Evolutionary conservation across 2,888 invertebrate species (phyloP).

Genomic region (Lasiommata megera): DNA sequence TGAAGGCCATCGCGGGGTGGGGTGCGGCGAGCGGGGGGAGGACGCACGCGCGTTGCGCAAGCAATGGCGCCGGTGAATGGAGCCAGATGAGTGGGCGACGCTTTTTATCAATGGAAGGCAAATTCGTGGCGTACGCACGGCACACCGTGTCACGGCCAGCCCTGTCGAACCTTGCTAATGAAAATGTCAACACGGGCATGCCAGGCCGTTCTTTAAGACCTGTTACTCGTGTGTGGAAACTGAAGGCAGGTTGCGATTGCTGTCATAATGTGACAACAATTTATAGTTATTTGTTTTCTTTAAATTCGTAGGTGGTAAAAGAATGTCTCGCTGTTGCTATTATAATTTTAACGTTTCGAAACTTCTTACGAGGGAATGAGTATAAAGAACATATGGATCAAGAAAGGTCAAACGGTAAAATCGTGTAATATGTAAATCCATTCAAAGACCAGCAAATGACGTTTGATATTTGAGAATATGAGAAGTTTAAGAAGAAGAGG

Average conservation of each 20-base stretch:
- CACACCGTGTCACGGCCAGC: conserved; percentile 66
- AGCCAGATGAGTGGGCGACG: conserved; percentile 63
- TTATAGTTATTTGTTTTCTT: conserved; percentile 1
- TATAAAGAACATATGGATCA: no score
- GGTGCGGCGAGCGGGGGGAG: conserved; percentile 41
- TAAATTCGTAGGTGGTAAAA: background rate
- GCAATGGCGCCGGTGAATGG: conserved; percentile 74
- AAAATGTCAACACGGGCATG: conserved; percentile 57
- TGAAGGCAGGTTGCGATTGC: conserved; percentile 16
- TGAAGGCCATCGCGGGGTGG: conserved; percentile 50
- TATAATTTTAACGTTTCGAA: background rate
- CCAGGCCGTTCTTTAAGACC: conserved; percentile 20
- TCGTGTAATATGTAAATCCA: no score
- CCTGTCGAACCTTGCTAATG: conserved; percentile 59
- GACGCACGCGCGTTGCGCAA: conserved; percentile 70
- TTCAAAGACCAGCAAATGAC: no score
- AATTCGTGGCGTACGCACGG: conserved; percentile 73
- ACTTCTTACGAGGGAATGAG: background rate
- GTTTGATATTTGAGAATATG: no score
- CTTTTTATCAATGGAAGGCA: conserved; percentile 80
- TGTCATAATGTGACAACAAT: conserved; percentile 4
- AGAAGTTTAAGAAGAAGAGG: no score
- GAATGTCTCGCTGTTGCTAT: background rate
- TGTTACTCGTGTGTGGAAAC: conserved; percentile 21
- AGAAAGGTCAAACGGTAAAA: no score